Conservation (phyloP, 2,113 vertebrate species). For the Rhineura floridana region DNA sequence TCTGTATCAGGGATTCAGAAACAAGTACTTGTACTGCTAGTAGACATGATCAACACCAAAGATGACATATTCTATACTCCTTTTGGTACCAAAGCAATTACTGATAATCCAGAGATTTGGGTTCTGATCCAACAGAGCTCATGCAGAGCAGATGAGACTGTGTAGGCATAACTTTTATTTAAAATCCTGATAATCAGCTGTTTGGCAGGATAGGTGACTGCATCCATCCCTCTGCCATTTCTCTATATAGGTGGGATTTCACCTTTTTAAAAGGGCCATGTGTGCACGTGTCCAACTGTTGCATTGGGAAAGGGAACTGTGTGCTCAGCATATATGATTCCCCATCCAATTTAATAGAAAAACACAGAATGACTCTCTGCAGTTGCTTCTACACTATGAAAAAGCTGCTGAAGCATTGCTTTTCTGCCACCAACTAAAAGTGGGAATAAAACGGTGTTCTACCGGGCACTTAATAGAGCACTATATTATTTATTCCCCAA, state of each 20-base stretch:
- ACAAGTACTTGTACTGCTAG: background rate
- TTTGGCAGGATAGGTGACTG: background rate
- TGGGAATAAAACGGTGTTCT: background rate
- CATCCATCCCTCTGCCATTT: background rate
- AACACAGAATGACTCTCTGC: background rate
- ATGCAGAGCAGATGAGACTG: background rate
- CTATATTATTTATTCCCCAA: background rate
- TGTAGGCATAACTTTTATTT: background rate
- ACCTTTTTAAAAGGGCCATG: background rate
- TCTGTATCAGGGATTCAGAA: background rate
- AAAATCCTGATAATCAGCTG: background rate
- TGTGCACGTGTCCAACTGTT: background rate
- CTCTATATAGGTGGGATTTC: background rate
- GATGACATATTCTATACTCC: too few relatives aligned
- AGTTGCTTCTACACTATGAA: background rate
- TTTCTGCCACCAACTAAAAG: background rate
- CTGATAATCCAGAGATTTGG: too few relatives aligned
- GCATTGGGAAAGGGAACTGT: background rate
- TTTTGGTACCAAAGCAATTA: too few relatives aligned
- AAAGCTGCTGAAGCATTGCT: background rate
- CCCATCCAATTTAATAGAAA: background rate
- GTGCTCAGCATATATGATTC: background rate
- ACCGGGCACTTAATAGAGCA: background rate
- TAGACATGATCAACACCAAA: background rate
- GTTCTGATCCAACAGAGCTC: background rate